Evolutionary conservation across 1,140 invertebrate genomes (phyloP).

Genomic region (Drosophila lowei): DNA sequence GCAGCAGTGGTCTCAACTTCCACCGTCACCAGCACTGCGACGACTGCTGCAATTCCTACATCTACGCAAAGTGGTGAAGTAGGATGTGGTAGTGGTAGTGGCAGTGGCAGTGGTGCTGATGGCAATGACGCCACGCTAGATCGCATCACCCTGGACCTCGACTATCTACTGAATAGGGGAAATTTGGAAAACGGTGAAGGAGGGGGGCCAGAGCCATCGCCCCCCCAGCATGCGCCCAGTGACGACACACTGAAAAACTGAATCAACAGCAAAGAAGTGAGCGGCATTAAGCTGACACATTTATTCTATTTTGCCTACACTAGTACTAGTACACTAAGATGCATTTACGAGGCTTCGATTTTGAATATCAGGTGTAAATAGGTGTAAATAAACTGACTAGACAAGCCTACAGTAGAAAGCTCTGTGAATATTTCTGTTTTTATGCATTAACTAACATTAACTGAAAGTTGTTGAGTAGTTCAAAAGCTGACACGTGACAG

Average conservation of each 20-base stretch:
- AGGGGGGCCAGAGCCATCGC: constrained; percentile 25
- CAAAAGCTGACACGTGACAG: too few species aligned
- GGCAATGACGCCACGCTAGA: constrained; percentile 85
- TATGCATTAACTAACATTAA: constrained; percentile 11
- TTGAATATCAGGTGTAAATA: constrained; percentile 35
- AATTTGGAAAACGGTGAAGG: constrained; percentile 31
- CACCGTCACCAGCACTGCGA: constrained; percentile 51
- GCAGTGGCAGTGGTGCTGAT: constrained; percentile 7
- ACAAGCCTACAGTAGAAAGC: constrained; percentile 20
- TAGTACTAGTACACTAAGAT: constrained; percentile 27
- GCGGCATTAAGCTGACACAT: constrained; percentile 18
- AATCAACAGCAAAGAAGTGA: constrained; percentile 33
- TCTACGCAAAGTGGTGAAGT: constrained; percentile 39
- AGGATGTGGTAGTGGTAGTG: background rate
- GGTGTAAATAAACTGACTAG: constrained; percentile 32
- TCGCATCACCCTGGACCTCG: constrained; percentile 89
- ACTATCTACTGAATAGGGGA: constrained; percentile 87
- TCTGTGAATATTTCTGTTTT: constrained; percentile 42
- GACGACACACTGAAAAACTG: constrained; percentile 44
- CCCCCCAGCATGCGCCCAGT: constrained; percentile 8
- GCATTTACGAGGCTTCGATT: constrained; percentile 48
- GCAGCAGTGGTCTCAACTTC: constrained; percentile 64
- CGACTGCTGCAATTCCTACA: constrained; percentile 43
- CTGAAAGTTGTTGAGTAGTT: too few species aligned
- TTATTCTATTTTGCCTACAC: constrained; percentile 4